These are phyloP conservation scores for Benthochromis sp. DNA, from an alignment of 2,113 vertebrate genomes.

Conservation along the genomic window DNA sequence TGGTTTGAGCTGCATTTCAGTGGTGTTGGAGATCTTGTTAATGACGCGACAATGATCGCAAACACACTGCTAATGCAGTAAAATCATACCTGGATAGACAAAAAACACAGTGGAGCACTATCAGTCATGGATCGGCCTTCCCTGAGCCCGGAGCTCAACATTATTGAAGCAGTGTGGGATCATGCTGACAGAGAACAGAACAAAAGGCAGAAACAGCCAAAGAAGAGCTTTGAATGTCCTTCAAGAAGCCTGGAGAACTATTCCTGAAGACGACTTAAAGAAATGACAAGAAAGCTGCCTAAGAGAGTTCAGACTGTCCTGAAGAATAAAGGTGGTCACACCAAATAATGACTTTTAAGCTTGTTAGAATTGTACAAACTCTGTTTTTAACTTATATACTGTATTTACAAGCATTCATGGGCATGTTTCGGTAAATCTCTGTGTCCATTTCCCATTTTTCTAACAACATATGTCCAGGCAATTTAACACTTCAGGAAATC, in stretches of 20 bases:
- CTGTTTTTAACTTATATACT: background rate
- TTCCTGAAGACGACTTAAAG: fast-evolving
- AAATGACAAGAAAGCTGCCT: background rate
- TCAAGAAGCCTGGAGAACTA: background rate
- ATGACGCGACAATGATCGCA: background rate
- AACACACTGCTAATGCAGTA: background rate
- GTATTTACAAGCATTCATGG: background rate
- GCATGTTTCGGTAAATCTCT: background rate
- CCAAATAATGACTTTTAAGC: background rate
- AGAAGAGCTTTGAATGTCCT: background rate
- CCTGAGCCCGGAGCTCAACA: fast-evolving
- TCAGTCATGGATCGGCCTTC: background rate
- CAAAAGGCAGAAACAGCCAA: background rate
- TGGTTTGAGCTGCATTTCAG: background rate
- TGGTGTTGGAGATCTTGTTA: background rate
- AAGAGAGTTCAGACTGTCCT: fast-evolving
- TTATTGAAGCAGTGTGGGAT: background rate
- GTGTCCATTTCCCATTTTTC: background rate
- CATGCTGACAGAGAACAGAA: background rate
- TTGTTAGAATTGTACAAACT: background rate
- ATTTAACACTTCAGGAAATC: background rate
- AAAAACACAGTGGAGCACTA: fast-evolving
- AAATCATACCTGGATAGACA: background rate
- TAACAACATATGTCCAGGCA: background rate
- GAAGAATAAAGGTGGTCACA: background rate